Evolutionary conservation across 2,888 invertebrate genomes (phyloP).

Genomic region (Augiades crinisus): DNA sequence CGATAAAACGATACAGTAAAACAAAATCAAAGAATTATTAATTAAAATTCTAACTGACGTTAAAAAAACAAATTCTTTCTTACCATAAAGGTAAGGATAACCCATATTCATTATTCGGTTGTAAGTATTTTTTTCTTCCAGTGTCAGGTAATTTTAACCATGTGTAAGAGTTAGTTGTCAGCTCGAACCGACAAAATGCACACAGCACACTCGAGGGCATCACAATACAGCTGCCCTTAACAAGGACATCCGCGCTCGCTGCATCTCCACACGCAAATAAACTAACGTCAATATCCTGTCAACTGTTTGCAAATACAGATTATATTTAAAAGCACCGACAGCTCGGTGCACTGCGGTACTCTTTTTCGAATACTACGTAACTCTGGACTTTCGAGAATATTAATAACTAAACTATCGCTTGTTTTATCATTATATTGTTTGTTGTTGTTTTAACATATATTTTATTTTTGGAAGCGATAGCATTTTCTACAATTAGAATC

Average conservation of each 20-base stretch:
- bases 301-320: background rate
- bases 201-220: background rate
- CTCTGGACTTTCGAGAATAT: too few species aligned
- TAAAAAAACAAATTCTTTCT: too few species aligned
- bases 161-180: background rate
- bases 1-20: too few species aligned
- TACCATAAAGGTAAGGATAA: too few species aligned
- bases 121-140: background rate
- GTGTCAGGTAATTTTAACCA: background rate
- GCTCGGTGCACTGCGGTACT: background rate
- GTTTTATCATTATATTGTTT: too few species aligned
- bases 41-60: too few species aligned
- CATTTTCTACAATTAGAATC: too few species aligned
- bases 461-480: too few species aligned
- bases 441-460: too few species aligned
- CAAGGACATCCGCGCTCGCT: slow-evolving; percentile 22
- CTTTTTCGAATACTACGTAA: background rate
- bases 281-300: slow-evolving; percentile 29
- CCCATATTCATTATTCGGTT: background rate
- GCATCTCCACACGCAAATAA: slow-evolving; percentile 19
- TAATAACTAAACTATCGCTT: too few species aligned
- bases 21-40: too few species aligned
- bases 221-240: slow-evolving; percentile 11
- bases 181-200: background rate
- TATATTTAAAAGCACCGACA: background rate